Conservation (phyloP, 2,888 invertebrate species). For the Gymnosoma rotundatum region DNA sequence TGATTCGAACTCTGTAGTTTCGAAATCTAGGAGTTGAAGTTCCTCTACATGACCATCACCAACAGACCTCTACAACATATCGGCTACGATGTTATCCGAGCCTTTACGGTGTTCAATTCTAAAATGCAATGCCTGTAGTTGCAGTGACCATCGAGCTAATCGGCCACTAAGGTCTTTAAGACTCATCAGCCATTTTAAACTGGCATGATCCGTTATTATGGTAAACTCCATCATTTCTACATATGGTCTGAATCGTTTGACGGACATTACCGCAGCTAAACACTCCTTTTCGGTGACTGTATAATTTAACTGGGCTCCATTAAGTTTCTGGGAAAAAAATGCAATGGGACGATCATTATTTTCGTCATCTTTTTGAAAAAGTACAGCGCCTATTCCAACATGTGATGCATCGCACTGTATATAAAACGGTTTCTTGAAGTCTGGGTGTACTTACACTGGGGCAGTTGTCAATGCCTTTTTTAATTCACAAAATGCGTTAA, state of each 20-base stretch:
- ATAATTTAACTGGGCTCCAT: too few species aligned
- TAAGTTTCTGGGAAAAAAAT: too few species aligned
- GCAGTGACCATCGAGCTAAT: background rate
- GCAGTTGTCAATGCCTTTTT: background rate
- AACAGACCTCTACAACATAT: too few species aligned
- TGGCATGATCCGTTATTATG: background rate
- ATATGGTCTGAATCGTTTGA: background rate
- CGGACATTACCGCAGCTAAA: background rate
- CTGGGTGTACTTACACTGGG: background rate
- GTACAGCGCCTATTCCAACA: too few species aligned
- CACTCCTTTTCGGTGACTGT: background rate
- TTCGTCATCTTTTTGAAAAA: too few species aligned
- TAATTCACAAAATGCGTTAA: too few species aligned
- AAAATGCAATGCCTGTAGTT: background rate
- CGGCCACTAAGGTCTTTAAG: background rate
- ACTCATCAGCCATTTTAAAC: too few species aligned
- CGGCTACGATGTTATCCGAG: too few species aligned
- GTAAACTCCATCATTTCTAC: background rate
- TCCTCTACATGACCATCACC: too few species aligned
- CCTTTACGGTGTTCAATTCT: background rate
- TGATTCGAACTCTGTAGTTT: background rate
- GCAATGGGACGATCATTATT: too few species aligned
- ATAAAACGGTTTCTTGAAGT: background rate
- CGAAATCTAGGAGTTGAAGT: background rate
- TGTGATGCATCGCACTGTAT: slow-evolving; percentile 3